These are phyloP conservation scores for Lymantria monacha DNA, from an alignment of 2,888 invertebrate species.

Conservation along the genomic window DNA sequence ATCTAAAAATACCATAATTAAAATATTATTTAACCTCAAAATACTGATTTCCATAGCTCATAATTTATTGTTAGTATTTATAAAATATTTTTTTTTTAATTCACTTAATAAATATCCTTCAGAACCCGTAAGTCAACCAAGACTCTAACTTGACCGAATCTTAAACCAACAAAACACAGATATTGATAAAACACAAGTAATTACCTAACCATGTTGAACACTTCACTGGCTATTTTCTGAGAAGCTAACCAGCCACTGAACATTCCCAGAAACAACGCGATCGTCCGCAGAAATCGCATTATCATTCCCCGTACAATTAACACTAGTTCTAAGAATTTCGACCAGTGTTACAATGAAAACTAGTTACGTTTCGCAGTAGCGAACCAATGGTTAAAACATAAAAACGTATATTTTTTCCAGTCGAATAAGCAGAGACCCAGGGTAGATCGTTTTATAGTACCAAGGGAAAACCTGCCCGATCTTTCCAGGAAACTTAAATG, in stretches of 20 bases:
- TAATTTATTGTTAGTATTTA: no score
- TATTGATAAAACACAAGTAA: conserved; percentile 36
- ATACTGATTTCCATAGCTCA: no score
- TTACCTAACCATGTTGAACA: conserved; percentile 28
- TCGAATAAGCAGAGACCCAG: conserved; percentile 48
- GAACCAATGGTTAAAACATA: conserved; percentile 22
- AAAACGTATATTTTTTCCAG: conserved; percentile 40
- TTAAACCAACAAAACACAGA: conserved; percentile 29
- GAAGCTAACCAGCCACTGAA: conserved; percentile 34
- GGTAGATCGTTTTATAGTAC: conserved; percentile 64
- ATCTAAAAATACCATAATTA: no score
- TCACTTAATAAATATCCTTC: not conserved
- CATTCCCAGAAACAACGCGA: conserved; percentile 42
- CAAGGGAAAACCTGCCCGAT: conserved; percentile 54
- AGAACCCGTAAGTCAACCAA: conserved; percentile 15
- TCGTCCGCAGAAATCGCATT: conserved; percentile 43
- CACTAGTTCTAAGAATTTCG: conserved; percentile 4
- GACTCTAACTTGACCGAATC: conserved; percentile 26
- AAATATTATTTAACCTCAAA: no score
- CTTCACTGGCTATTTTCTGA: conserved; percentile 41
- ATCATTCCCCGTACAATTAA: conserved; percentile 30
- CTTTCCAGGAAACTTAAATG: conserved; percentile 45
- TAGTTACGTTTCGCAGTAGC: conserved; percentile 43
- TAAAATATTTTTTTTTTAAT: no score
- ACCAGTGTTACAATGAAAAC: conserved; percentile 41